phyloP scores from a whole-genome alignment of 2,888 invertebrate genomes.

The Herminia tarsipennalis region DNA sequence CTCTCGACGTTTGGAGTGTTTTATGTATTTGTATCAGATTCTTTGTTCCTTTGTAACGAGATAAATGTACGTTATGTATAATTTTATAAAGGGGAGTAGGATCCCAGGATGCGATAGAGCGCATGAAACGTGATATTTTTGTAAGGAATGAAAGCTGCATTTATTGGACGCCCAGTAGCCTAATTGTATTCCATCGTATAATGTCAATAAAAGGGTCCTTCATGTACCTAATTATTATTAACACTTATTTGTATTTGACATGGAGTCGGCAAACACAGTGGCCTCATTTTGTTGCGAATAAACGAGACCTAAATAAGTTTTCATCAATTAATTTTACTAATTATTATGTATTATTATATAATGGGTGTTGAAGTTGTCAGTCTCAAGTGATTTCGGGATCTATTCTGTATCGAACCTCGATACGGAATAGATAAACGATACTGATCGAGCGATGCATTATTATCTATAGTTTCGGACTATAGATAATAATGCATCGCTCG shows the following conservation, averaged over 20 bases:
- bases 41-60: conserved; percentile 80
- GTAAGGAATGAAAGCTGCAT: conserved; percentile 65
- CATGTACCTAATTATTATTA: conserved; percentile 39
- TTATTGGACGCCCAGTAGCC: conserved; percentile 61
- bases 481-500: too few relatives aligned
- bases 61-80: conserved; percentile 72
- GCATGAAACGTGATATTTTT: conserved; percentile 81
- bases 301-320: too few relatives aligned
- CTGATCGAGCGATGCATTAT: too few relatives aligned
- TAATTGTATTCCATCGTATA: conserved; percentile 51
- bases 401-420: too few relatives aligned
- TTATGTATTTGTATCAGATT: conserved; percentile 78
- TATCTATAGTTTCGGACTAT: too few relatives aligned
- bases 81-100: conserved; percentile 70
- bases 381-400: too few relatives aligned
- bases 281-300: not conserved
- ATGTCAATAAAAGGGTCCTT: conserved; percentile 47
- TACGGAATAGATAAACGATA: too few relatives aligned
- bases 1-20: conserved; percentile 82
- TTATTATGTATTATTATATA: too few relatives aligned
- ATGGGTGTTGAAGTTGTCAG: too few relatives aligned
- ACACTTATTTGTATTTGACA: conserved; percentile 31
- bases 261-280: conserved; percentile 4
- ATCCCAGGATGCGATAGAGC: conserved; percentile 73
- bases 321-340: too few relatives aligned